A percentile compares a stretch with the other conserved stretches of the same genome.
Evolutionary conservation across 2,888 invertebrate species (phyloP).

Genomic region (Phytoseiulus persimilis): DNA sequence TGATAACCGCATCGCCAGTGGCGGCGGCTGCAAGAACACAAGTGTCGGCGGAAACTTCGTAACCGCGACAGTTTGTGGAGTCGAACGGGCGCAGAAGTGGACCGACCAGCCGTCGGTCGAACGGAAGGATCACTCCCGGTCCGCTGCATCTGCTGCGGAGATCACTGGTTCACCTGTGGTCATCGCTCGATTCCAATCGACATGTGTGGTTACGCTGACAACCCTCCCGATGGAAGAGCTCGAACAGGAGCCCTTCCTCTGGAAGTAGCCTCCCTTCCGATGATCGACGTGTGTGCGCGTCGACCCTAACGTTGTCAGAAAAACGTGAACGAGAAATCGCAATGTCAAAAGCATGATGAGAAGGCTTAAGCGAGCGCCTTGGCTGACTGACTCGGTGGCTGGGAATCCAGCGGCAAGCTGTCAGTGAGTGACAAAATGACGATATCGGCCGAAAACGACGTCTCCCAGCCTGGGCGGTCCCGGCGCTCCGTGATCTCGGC

Average conservation of each 20-base stretch:
- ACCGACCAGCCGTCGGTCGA: too few species aligned
- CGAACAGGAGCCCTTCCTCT: too few species aligned
- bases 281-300: not conserved
- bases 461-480: not conserved
- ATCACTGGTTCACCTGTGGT: too few species aligned
- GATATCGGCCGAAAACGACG: not conserved
- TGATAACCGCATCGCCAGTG: not conserved
- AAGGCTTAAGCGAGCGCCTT: not conserved
- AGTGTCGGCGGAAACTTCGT: constrained; percentile 5
- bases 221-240: too few species aligned
- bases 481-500: not conserved
- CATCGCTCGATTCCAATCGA: too few species aligned
- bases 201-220: too few species aligned
- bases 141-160: not conserved
- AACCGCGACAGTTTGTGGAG: not conserved
- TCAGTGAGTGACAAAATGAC: constrained; percentile 5
- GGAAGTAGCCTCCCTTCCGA: not conserved
- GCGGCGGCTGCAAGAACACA: not conserved
- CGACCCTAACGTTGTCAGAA: not conserved
- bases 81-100: not conserved
- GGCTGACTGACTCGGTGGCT: not conserved
- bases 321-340: not conserved
- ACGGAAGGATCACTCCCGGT: not conserved
- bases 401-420: not conserved
- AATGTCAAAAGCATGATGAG: not conserved